These are phyloP conservation scores for Pogonomyrmex barbatus DNA, from an alignment of 1,140 invertebrate species.

Conservation along the genomic window DNA sequence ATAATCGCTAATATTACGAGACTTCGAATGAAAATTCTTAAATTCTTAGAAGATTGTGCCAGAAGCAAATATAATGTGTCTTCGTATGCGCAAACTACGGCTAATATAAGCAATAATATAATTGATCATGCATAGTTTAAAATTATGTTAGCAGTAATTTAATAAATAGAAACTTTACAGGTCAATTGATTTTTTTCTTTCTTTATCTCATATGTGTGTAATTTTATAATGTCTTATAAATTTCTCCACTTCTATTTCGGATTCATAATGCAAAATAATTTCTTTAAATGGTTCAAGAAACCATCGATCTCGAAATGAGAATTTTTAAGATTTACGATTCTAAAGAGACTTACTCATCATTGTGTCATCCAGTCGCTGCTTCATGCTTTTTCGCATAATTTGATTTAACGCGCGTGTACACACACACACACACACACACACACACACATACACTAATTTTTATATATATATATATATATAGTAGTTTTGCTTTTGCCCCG, in stretches of 20 bases:
- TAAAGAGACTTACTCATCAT: neutral
- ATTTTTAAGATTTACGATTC: slow-evolving; percentile 74
- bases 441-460: too few species aligned
- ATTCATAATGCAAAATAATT: neutral
- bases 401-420: neutral
- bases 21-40: neutral
- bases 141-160: slow-evolving; percentile 18
- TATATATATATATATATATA: neutral
- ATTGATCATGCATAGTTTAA: slow-evolving; percentile 16
- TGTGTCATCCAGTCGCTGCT: neutral
- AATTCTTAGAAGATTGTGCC: neutral
- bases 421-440: too few species aligned
- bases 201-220: neutral
- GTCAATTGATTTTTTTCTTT: slow-evolving; percentile 8
- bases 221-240: neutral
- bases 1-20: slow-evolving; percentile 6
- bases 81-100: neutral
- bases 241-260: neutral
- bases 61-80: neutral
- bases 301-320: neutral
- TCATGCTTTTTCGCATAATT: slow-evolving; percentile 34
- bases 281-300: neutral
- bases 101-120: slow-evolving; percentile 10
- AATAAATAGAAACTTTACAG: slow-evolving; percentile 14
- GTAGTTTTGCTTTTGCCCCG: slow-evolving; percentile 4